Percentiles rank a stretch among this genome's conserved stretches.
phyloP scores from a whole-genome alignment of 2,113 vertebrate genomes.

The Balaeniceps rex region DNA sequence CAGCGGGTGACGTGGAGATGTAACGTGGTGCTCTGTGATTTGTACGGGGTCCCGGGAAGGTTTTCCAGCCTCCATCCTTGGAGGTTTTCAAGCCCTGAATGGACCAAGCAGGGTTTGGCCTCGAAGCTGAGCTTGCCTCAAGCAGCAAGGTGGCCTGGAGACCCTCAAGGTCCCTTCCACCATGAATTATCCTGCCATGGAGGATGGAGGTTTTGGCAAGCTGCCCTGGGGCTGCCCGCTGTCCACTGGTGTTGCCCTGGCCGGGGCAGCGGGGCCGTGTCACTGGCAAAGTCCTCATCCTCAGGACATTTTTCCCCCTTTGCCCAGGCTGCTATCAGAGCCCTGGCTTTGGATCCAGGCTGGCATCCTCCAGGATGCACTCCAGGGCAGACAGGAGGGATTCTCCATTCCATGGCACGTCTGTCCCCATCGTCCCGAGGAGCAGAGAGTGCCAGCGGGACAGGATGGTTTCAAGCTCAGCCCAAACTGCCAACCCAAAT shows the following conservation, averaged over 20 bases:
- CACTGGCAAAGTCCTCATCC: background rate
- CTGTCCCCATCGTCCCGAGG: background rate
- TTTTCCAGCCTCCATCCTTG: background rate
- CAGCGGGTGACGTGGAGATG: accelerated
- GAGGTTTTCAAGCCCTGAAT: background rate
- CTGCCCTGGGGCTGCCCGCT: accelerated
- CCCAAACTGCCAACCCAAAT: background rate
- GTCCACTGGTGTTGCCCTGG: background rate
- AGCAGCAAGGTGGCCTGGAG: background rate
- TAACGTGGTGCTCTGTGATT: background rate
- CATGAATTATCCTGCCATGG: background rate
- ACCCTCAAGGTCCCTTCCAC: accelerated
- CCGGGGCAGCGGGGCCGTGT: accelerated
- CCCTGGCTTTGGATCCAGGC: background rate
- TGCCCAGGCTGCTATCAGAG: background rate
- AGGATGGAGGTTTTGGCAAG: background rate
- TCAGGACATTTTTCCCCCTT: background rate
- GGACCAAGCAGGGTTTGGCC: background rate
- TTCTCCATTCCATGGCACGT: background rate
- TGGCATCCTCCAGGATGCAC: background rate
- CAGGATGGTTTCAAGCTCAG: background rate
- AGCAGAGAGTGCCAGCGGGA: background rate
- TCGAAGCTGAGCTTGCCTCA: background rate
- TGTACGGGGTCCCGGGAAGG: background rate
- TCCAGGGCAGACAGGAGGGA: background rate